Evolutionary conservation across 2,888 invertebrate species (phyloP).

Genomic region (Microctonus aethiopoides): DNA sequence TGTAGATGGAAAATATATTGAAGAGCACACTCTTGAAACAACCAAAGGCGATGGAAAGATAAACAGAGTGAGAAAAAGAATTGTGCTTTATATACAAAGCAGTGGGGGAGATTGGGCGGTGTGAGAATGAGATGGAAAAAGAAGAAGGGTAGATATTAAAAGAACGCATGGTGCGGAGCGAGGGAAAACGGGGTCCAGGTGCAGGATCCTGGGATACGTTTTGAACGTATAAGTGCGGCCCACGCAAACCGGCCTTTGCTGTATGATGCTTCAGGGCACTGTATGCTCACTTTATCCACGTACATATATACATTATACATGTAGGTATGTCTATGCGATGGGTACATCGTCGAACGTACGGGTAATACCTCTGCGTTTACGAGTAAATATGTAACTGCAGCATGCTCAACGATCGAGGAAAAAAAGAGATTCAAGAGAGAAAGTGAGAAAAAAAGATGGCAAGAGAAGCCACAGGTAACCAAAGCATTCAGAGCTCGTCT

Average conservation of each 20-base stretch:
- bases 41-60: slow-evolving; percentile 34
- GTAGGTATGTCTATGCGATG: slow-evolving; percentile 18
- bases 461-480: slow-evolving; percentile 19
- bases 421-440: slow-evolving; percentile 14
- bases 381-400: slow-evolving; percentile 49
- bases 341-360: slow-evolving; percentile 53
- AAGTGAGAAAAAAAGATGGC: slow-evolving; percentile 5
- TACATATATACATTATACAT: background rate
- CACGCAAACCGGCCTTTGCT: slow-evolving; percentile 59
- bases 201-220: slow-evolving; percentile 43
- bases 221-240: slow-evolving; percentile 53
- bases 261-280: slow-evolving; percentile 41
- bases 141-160: slow-evolving; percentile 24
- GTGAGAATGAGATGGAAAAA: slow-evolving; percentile 14
- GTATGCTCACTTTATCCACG: slow-evolving; percentile 35
- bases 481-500: slow-evolving; percentile 36
- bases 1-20: background rate
- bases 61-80: slow-evolving; percentile 32
- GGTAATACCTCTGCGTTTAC: slow-evolving; percentile 56
- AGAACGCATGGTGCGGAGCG: slow-evolving; percentile 28
- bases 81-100: background rate
- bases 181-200: slow-evolving; percentile 44
- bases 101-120: background rate
- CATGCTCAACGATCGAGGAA: slow-evolving; percentile 32
- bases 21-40: slow-evolving; percentile 11